Evolutionary conservation across 2,797 vertebrate species (phyloP).

Genomic region (Crenuchus spilurus): DNA sequence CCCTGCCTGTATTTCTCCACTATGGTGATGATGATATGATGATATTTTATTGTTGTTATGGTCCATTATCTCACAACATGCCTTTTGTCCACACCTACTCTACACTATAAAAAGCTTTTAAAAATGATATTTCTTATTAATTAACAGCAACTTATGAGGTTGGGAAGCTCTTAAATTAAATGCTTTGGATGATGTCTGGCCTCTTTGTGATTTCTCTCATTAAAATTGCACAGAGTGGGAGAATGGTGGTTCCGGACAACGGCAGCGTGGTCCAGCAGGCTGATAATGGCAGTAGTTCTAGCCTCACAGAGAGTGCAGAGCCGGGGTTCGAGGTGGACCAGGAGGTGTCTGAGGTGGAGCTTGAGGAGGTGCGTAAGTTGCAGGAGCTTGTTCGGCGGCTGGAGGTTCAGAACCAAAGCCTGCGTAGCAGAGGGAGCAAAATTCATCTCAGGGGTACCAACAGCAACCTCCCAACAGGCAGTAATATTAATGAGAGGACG

Average conservation of each 20-base stretch:
- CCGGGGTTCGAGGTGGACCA: slow-evolving; percentile 66
- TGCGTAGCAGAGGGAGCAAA: slow-evolving; percentile 77
- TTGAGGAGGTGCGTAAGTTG: slow-evolving; percentile 89
- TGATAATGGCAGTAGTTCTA: slow-evolving; percentile 70
- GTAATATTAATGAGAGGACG: slow-evolving; percentile 66
- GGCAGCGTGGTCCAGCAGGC: slow-evolving; percentile 73
- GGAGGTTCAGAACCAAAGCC: slow-evolving; percentile 88
- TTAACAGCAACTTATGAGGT: too few species aligned
- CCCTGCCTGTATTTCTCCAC: too few species aligned
- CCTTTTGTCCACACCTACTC: too few species aligned
- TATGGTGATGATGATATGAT: too few species aligned
- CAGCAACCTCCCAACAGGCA: slow-evolving; percentile 59
- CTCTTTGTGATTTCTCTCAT: background rate
- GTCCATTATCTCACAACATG: too few species aligned
- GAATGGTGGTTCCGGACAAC: slow-evolving; percentile 89
- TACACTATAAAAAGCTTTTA: too few species aligned
- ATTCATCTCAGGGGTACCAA: slow-evolving; percentile 62
- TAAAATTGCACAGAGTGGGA: slow-evolving; percentile 57
- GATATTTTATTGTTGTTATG: too few species aligned
- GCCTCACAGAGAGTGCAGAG: slow-evolving; percentile 66
- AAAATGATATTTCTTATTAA: too few species aligned
- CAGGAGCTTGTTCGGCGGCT: slow-evolving; percentile 87
- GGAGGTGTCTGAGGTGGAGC: slow-evolving; percentile 74
- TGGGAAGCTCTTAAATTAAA: too few species aligned
- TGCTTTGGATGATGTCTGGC: background rate